Evolutionary conservation across 2,797 vertebrate genomes (phyloP).

Genomic region (Halcyon badia): DNA sequence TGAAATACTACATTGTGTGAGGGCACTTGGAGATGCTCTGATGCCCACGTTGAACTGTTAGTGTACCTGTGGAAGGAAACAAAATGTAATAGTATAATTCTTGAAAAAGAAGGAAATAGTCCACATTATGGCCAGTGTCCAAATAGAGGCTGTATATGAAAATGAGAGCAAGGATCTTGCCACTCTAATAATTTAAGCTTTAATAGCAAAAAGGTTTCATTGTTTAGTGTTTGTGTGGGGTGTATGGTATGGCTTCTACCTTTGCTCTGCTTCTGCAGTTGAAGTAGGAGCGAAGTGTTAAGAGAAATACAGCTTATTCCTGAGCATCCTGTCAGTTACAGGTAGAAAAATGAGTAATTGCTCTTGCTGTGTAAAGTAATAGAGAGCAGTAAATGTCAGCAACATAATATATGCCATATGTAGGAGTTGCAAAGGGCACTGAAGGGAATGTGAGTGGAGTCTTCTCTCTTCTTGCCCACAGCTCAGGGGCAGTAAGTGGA

Average conservation of each 20-base stretch:
- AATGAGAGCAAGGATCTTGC: background rate
- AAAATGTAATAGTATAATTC: background rate
- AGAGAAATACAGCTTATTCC: background rate
- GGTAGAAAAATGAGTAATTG: background rate
- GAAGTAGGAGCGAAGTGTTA: background rate
- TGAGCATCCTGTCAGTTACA: background rate
- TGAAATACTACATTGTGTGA: background rate
- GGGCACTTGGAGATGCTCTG: background rate
- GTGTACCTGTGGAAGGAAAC: background rate
- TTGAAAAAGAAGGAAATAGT: background rate
- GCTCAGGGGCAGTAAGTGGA: background rate
- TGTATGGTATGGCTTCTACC: background rate
- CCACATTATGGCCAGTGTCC: background rate
- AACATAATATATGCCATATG: background rate
- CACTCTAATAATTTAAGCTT: background rate
- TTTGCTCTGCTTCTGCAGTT: background rate
- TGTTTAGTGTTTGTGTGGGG: background rate
- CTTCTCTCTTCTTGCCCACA: background rate
- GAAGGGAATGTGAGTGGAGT: accelerated
- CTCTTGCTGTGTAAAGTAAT: background rate
- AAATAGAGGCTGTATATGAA: background rate
- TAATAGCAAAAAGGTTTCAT: background rate
- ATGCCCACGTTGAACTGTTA: background rate
- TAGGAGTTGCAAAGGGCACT: accelerated
- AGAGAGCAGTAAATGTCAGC: background rate